Evolutionary conservation across 2,113 vertebrate species (phyloP).

Genomic region (Gymnocephalus cernua): DNA sequence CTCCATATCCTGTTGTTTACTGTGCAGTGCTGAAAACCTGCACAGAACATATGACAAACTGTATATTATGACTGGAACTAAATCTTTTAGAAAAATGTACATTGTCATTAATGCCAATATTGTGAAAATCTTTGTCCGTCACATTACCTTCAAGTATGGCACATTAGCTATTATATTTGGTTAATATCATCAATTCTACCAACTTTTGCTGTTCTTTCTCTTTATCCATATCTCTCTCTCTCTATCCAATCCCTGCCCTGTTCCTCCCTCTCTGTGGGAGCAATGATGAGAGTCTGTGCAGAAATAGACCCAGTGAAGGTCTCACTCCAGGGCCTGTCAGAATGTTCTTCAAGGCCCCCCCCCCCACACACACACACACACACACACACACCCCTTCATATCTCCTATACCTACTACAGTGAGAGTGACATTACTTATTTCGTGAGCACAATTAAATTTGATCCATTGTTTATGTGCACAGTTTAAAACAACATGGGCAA

Average conservation of each 20-base stretch:
- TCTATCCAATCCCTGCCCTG: constrained; percentile 14
- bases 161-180: neutral
- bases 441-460: constrained; percentile 10
- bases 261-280: constrained; percentile 39
- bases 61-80: neutral
- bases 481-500: constrained; percentile 4
- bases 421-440: constrained; percentile 7
- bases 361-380: neutral
- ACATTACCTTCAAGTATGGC: neutral
- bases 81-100: neutral
- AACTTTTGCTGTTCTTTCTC: neutral
- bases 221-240: neutral
- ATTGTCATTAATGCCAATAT: neutral
- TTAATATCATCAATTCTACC: neutral
- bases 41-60: neutral
- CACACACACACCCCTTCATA: neutral
- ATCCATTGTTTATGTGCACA: constrained; percentile 18
- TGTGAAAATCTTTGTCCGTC: neutral
- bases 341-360: constrained; percentile 32
- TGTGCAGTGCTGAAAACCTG: neutral
- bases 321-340: constrained; percentile 53
- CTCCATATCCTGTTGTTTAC: neutral
- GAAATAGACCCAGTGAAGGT: constrained; percentile 46
- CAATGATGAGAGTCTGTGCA: constrained; percentile 62
- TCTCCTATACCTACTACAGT: neutral